A percentile compares a stretch with the other conserved stretches of the same genome.
These are phyloP conservation scores for Leptobrachium ailaonicum DNA, from an alignment of 2,113 vertebrate genomes.

Conservation along the genomic window DNA sequence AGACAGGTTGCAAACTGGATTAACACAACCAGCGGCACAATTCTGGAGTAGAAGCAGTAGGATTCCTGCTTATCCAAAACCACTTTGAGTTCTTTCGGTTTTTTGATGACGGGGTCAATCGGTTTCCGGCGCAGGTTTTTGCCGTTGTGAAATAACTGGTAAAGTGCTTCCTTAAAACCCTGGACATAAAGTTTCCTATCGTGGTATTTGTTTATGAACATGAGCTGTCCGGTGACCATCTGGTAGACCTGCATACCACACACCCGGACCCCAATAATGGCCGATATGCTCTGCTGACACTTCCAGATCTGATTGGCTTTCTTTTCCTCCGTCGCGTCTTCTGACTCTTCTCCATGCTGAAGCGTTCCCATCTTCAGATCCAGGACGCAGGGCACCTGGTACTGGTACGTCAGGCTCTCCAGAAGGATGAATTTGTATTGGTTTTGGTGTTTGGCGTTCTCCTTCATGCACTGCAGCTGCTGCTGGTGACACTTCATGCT, in stretches of 20 bases:
- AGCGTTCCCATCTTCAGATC: slow-evolving; percentile 98
- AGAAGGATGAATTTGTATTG: slow-evolving; percentile 98
- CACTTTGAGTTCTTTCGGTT: slow-evolving; percentile 88
- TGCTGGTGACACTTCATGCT: slow-evolving; percentile 98
- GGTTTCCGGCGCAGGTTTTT: slow-evolving; percentile 86
- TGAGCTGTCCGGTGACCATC: slow-evolving; percentile 87
- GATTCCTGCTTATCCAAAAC: slow-evolving; percentile 92
- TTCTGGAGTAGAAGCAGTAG: slow-evolving; percentile 97
- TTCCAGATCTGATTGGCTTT: slow-evolving; percentile 96
- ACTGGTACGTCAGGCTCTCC: slow-evolving; percentile 93
- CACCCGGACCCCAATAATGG: slow-evolving; percentile 90
- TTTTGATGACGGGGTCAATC: slow-evolving; percentile 86
- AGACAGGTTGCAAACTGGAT: too few relatives aligned
- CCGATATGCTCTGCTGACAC: slow-evolving; percentile 96
- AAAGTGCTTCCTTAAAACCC: slow-evolving; percentile 96
- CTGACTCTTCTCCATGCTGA: slow-evolving; percentile 96
- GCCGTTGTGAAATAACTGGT: slow-evolving; percentile 94
- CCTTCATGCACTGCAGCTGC: slow-evolving; percentile 95
- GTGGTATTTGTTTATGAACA: slow-evolving; percentile 99
- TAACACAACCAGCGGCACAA: too few relatives aligned
- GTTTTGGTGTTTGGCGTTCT: slow-evolving; percentile 94
- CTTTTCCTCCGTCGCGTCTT: slow-evolving; percentile 93
- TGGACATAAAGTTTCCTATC: slow-evolving; percentile 91
- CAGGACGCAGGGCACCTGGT: slow-evolving; percentile 89
- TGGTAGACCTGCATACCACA: slow-evolving; percentile 99